Evolutionary conservation across 1,140 invertebrate species (phyloP).

Genomic region (Luehdorfia chinensis): DNA sequence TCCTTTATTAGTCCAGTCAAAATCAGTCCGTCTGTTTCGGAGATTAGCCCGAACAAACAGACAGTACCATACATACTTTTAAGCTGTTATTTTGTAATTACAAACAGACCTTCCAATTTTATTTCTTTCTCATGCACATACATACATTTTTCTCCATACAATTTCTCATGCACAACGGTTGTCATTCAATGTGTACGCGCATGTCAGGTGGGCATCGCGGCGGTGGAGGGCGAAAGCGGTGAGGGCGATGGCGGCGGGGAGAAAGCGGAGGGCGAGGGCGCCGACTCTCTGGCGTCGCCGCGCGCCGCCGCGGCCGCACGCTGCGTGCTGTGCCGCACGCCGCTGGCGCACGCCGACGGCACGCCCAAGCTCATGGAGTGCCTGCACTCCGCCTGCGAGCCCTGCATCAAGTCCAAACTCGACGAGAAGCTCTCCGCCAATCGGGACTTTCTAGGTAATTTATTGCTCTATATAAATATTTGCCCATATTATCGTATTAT

Average conservation of each 20-base stretch:
- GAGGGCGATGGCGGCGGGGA: slow-evolving; percentile 19
- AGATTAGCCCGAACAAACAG: too few species aligned
- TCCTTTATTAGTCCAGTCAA: too few species aligned
- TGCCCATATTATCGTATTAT: too few species aligned
- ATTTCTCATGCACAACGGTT: too few species aligned
- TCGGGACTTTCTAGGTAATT: slow-evolving; percentile 58
- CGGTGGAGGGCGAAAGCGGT: slow-evolving; percentile 11
- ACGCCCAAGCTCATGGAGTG: slow-evolving; percentile 89
- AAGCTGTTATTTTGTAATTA: too few species aligned
- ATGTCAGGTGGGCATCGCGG: slow-evolving; percentile 26
- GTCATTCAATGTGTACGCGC: too few species aligned
- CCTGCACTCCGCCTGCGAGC: slow-evolving; percentile 88
- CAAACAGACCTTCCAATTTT: too few species aligned
- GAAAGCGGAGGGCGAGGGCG: slow-evolving; percentile 29
- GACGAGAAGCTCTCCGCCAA: slow-evolving; percentile 68
- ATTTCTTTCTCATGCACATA: too few species aligned
- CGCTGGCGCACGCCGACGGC: slow-evolving; percentile 49
- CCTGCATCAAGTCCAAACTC: slow-evolving; percentile 86
- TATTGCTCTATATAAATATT: too few species aligned
- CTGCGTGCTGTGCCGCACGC: slow-evolving; percentile 52
- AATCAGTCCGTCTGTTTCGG: too few species aligned
- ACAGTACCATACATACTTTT: too few species aligned
- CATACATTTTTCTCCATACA: too few species aligned
- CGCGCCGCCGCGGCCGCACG: slow-evolving; percentile 38
- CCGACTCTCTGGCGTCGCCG: slow-evolving; percentile 63